A percentile compares a stretch with the other conserved stretches of the same genome.
These are phyloP conservation scores for Pollenia angustigena DNA, from an alignment of 2,888 invertebrate genomes.

Conservation along the genomic window DNA sequence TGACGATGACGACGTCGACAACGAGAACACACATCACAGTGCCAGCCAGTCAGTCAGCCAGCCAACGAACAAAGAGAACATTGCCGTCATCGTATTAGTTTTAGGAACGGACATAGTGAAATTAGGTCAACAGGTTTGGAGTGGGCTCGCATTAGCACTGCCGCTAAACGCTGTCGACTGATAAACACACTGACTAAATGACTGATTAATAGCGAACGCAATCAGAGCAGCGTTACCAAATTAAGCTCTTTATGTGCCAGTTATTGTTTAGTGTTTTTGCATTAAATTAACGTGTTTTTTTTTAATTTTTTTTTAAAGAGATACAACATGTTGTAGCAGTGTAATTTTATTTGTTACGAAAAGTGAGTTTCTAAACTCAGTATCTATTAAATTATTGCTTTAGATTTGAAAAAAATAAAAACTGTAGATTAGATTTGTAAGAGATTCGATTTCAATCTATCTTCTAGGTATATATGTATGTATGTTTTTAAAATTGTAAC, in stretches of 20 bases:
- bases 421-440: too few species aligned
- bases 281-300: constrained; percentile 11
- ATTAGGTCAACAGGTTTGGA: constrained; percentile 85
- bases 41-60: constrained; percentile 65
- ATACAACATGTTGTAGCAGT: not conserved
- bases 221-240: constrained; percentile 41
- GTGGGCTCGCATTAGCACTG: constrained; percentile 77
- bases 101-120: constrained; percentile 76
- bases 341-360: not conserved
- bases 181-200: constrained; percentile 30
- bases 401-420: too few species aligned
- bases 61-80: constrained; percentile 65
- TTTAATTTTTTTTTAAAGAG: not conserved
- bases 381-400: too few species aligned
- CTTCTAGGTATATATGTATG: too few species aligned
- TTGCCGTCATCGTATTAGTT: constrained; percentile 70
- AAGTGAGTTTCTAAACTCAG: too few species aligned
- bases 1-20: constrained; percentile 47
- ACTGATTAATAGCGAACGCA: constrained; percentile 32
- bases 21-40: constrained; percentile 73
- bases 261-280: not conserved
- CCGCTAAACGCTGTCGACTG: constrained; percentile 25
- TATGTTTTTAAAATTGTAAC: too few species aligned
- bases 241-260: constrained; percentile 13
- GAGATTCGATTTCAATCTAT: too few species aligned